Base-by-base conservation (phyloP, 1,140 invertebrate genomes). In the Cotesia vestalis region DNA sequence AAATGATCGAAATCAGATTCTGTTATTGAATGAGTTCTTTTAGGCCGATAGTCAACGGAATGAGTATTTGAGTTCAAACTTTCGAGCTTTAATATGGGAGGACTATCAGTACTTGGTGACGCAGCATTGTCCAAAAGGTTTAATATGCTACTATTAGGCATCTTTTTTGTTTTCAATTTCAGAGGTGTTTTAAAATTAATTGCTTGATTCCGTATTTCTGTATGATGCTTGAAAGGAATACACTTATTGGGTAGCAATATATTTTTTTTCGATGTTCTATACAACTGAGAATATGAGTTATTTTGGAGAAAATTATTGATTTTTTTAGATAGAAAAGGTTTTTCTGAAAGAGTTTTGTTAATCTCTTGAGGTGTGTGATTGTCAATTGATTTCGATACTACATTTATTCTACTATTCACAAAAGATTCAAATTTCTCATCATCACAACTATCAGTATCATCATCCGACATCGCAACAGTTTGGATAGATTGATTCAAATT, bases 91-190 rank as follows among this genome's bases (percentile, higher is more conserved):
- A 66, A 38, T 0, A 82, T 77, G 3, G 86, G 85, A 1, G 85
- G 86, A 36, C 83, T 86, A 27, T 87, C 86, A 6, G 84, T 83
- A 60, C 83, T 81, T 0, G 85, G 85, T 0, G 85, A 86, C 0
- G 80, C 71, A 0, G 78, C 82, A 34, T 85, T 82, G 0, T 86
- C 84, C 3, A 87, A 40, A 0, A 87, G 73, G 68, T 78, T 74
- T 4, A 83, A 11, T 0, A 73, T 20, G 66, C 73, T 72, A 2
- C 20, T 66, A 52, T 74, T 78, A 4, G 69, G 72, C 1, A 14
- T 8, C 35, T 74, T 74, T 12, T 61, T 36, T 17, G 36, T 63
- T 61, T 62, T 76, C 6, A 64, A 36, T 14, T 20, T 61, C 0
- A 66, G 9, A 11, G 68, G 68, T 35, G 12, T 52, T 38, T 64